Base-by-base conservation (phyloP, 2,888 invertebrate species). In the Cephus sareptanus region DNA sequence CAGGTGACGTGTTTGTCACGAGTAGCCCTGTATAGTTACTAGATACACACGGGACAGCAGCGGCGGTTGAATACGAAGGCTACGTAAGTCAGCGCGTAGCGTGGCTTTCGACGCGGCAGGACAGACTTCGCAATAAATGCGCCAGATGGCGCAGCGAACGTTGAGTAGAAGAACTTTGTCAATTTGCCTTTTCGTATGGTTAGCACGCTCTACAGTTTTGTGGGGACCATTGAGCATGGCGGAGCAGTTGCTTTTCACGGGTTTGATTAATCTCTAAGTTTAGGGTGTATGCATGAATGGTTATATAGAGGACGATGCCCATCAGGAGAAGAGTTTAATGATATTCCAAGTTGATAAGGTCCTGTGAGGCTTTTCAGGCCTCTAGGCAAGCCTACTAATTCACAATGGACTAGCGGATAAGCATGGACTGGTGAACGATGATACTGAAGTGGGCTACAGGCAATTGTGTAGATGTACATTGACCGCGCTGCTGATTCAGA, bases 401-500 rank as follows among this genome's bases (percentile, higher is more conserved):
- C 23, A 56, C 15, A 56, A 56, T 23, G 56, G 56, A 56, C 23
- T 56, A 2, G 56, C 23, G 56, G 56, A 56, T 56, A 56, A 56
- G 56, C 56, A 56, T 23, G 23, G 56, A 56, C 56, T 23, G 56
- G 56, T 56, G 56, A 56, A 56, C 56, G 56, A 56, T 56, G 56
- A 56, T 56, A 56, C 56, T 56, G 56, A 56, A 56, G 56, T 56
- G 56, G 56, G 56, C 23, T 56, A 56, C 56, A 56, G 56, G 56
- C 56, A 56, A 56, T 56, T 56, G 56, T 56, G 56, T 56, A 56
- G 56, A 56, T 56, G 56, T 23, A 56, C 15, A 56, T 56, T 56
- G 56, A 56, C 23, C 23, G 23, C 23, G 56, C 56, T 23, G 56
- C 37, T 77, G 80, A 80, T 80, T 77, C 75, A 80, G 80, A 80